phyloP scores from a whole-genome alignment of 1,140 invertebrate species.

The Bombus pyrosoma region DNA sequence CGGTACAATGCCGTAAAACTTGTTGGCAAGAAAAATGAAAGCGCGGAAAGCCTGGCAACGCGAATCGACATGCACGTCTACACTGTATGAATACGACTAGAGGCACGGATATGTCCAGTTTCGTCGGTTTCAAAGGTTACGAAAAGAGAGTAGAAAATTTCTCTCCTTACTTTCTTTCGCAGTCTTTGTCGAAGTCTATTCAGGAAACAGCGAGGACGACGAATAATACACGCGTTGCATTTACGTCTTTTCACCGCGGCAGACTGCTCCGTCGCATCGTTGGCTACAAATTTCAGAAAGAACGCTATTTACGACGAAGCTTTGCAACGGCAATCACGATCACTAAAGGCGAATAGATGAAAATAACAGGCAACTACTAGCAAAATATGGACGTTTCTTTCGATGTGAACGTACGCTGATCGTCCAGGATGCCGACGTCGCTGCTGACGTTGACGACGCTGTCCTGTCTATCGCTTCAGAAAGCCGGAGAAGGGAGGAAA shows the following conservation, averaged over 20 bases:
- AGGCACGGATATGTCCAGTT: not conserved
- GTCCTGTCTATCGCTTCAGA: conserved; percentile 1
- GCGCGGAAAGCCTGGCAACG: not conserved
- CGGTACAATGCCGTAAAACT: not conserved
- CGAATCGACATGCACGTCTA: not conserved
- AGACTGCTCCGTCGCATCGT: not conserved
- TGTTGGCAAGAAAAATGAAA: not conserved
- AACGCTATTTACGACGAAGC: not conserved
- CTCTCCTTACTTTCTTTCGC: not conserved
- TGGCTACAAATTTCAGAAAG: not conserved
- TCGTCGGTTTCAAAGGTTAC: not conserved
- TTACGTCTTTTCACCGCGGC: not conserved
- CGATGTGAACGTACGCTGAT: conserved; percentile 52
- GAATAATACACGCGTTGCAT: not conserved
- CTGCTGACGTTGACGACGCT: conserved; percentile 52
- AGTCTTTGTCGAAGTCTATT: not conserved
- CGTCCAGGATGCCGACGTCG: conserved; percentile 51
- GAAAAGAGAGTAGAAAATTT: not conserved
- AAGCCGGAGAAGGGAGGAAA: conserved; percentile 11
- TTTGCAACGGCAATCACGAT: not conserved
- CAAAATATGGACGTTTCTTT: conserved; percentile 48
- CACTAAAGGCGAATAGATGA: not conserved
- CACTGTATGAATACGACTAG: not conserved
- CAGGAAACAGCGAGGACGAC: not conserved
- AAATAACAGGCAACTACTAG: conserved; percentile 26